Base-by-base conservation (phyloP, 1,140 invertebrate species). In the Hylaeus volcanicus region DNA sequence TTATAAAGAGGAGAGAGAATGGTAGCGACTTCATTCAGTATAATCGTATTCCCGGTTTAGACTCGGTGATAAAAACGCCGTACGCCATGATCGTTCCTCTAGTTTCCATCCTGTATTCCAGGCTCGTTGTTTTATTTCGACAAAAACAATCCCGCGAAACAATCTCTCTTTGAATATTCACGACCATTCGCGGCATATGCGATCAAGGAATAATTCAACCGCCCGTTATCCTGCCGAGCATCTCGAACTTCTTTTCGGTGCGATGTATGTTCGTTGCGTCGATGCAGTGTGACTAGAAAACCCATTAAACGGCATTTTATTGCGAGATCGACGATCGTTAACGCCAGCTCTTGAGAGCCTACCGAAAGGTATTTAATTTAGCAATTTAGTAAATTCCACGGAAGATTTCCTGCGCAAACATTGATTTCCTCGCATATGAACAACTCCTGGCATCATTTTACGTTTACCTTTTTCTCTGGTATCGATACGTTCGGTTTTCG, bases 1-100 rank as follows among this genome's bases (percentile, higher is more conserved):
- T 1, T 3, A 3, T 11, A 48, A 14, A 37, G n/a, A 12, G 12
- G 12, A 48, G 4, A 48, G 39, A 43, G 15, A 53, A 71, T 2
- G 58, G 66, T 63, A 55, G 71, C 76, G 37, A 53, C 63, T 79
- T 60, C 43, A 45, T 74, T 43, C 43, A 26, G 43, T 53, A 45
- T 53, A 68, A 79, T 58, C 55, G 51, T 43, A 68, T 37, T 15
- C 51, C 41, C 48, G 53, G 26, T 37, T 74, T 60, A 6, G 41
- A 82, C 56, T 12, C 41, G 74, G 53, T 85, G 82, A 85, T 85
- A 88, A 82, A 56, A 73, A 83, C 41, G 64, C 15, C 26, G 39
- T 68, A 26, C 69, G 64, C 65, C 72, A 56, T 82, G 68, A 80
- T 80, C 55, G 55, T 68, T 43, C 26, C 3, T 26, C 39, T 2